A percentile compares a stretch with the other conserved stretches of the same genome.
Conservation (phyloP, 2,888 invertebrate genomes). For the Priocnemis perturbator region DNA sequence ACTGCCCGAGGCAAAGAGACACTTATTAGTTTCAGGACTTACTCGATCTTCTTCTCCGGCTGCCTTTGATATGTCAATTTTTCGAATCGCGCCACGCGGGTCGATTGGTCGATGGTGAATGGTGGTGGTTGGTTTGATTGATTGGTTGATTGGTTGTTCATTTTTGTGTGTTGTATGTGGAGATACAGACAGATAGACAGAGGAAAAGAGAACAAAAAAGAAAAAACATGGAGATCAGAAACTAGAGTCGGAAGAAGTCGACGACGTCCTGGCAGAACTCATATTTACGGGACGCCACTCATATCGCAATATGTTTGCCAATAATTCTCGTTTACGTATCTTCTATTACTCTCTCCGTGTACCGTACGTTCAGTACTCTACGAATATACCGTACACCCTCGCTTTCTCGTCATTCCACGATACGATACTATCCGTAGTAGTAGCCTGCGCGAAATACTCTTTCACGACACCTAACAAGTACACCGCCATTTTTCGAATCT, state of each 20-base stretch:
- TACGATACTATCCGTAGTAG: no score
- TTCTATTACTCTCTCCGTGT: no score
- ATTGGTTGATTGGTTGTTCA: constrained; percentile 43
- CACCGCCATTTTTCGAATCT: no score
- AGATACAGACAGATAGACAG: constrained; percentile 64
- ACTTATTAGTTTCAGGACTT: constrained; percentile 73
- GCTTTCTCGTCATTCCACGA: no score
- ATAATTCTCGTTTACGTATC: no score
- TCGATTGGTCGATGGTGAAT: constrained; percentile 65
- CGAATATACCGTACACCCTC: no score
- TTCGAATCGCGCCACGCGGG: constrained; percentile 69
- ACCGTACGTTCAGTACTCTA: no score
- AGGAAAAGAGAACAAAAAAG: constrained; percentile 61
- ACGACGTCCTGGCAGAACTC: no score
- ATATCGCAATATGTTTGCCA: no score
- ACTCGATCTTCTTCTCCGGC: constrained; percentile 83
- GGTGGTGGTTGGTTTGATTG: constrained; percentile 39
- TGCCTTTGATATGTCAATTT: constrained; percentile 77
- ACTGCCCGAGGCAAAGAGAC: constrained; percentile 18
- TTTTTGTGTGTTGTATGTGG: constrained; percentile 67
- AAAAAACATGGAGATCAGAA: constrained; percentile 64
- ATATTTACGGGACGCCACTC: no score
- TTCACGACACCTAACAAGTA: no score
- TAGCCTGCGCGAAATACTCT: no score
- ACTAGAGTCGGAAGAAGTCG: constrained; percentile 62